Evolutionary conservation across 2,797 vertebrate genomes (phyloP).

Genomic region (Alca torda): DNA sequence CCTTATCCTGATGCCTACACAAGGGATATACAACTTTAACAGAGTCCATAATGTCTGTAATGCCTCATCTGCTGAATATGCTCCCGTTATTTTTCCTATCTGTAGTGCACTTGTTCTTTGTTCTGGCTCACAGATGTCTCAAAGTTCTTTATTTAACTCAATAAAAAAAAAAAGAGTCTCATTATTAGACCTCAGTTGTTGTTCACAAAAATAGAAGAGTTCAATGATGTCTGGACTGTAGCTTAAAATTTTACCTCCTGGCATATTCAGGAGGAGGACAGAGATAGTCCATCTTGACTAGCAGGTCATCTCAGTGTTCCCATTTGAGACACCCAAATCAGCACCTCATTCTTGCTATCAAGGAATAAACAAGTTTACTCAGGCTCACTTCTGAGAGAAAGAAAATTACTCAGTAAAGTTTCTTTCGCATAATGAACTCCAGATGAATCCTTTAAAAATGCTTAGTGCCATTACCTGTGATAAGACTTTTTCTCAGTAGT

Average conservation of each 20-base stretch:
- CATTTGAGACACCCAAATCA: not conserved
- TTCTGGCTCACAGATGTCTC: slow-evolving; percentile 27
- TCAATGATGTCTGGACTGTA: not conserved
- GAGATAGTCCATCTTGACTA: not conserved
- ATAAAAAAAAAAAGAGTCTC: not conserved
- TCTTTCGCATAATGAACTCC: not conserved
- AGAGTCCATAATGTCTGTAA: not conserved
- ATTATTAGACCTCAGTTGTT: not conserved
- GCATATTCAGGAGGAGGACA: not conserved
- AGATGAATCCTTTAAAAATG: not conserved
- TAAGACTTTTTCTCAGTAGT: not conserved
- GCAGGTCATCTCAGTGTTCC: not conserved
- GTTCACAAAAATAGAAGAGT: not conserved
- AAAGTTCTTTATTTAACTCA: slow-evolving; percentile 25
- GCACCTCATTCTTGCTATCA: not conserved
- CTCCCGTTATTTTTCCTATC: not conserved
- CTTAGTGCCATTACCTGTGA: not conserved
- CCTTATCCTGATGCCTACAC: not conserved
- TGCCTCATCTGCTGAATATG: not conserved
- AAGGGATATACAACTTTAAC: not conserved
- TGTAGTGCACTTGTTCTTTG: not conserved
- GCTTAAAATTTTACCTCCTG: not conserved
- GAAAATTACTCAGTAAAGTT: not conserved
- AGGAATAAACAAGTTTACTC: not conserved
- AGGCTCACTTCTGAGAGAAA: not conserved